phyloP scores from a whole-genome alignment of 2,888 invertebrate genomes.

The Melikaiella ostensackeni region DNA sequence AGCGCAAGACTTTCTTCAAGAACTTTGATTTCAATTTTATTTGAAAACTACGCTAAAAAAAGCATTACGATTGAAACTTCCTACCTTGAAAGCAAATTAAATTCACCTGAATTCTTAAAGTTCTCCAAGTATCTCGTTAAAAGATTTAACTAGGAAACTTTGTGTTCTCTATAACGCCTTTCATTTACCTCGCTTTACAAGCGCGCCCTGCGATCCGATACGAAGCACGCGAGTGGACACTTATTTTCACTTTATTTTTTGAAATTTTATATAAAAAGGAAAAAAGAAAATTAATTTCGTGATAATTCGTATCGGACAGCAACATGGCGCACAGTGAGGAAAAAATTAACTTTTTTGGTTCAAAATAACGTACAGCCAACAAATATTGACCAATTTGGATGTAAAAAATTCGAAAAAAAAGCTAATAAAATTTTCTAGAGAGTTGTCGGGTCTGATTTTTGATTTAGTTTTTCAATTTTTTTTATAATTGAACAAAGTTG shows the following conservation, averaged over 20 bases:
- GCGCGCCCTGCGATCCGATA: conserved; percentile 36
- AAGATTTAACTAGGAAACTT: conserved; percentile 20
- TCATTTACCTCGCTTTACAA: conserved; percentile 38
- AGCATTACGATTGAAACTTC: neutral
- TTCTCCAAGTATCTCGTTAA: conserved; percentile 27
- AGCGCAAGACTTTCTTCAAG: neutral
- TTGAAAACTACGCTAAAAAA: neutral
- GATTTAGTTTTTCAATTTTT: too few species aligned
- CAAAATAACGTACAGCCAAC: too few species aligned
- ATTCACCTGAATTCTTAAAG: conserved; percentile 34
- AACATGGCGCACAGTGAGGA: too few species aligned
- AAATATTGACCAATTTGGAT: too few species aligned
- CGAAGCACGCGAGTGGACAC: conserved; percentile 20
- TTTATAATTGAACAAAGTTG: too few species aligned
- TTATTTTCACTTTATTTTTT: neutral
- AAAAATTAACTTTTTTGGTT: too few species aligned
- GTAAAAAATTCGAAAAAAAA: too few species aligned
- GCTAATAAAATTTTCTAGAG: too few species aligned
- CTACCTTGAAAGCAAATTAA: neutral
- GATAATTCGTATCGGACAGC: too few species aligned
- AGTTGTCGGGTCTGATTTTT: too few species aligned
- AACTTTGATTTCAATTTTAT: neutral
- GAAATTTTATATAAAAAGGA: neutral
- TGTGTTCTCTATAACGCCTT: neutral
- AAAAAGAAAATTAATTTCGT: too few species aligned